Base-by-base conservation (phyloP, 2,888 invertebrate species). In the Mayetiola destructor region DNA sequence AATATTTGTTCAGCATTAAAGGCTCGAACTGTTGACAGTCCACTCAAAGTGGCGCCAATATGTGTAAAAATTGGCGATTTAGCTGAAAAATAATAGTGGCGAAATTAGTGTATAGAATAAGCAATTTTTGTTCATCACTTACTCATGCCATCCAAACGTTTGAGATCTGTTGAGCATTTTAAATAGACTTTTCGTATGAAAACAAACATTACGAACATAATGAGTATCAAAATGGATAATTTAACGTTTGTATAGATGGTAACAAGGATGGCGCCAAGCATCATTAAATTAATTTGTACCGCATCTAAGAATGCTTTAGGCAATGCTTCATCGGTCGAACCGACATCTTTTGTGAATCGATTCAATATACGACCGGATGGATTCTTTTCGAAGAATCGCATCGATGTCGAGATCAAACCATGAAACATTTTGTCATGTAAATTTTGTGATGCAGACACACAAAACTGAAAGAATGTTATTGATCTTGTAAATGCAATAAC, bases 321-420 rank as follows among this genome's bases (percentile, higher is more conserved):
- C 40, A 88, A 67, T 53, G 84, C 72, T 65, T 89, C 88, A 65
- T 90, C 89, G 58, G 89, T 77, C 0, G 83, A 78, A 1, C 88
- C 88, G 67, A 89, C 81, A 68, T 92, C 92, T 68, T 90, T 91
- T 3, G 90, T 84, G 66, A 92, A 91, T 56, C 91, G 69, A 62
- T 77, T 77, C 48, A 92, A 74, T 61, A 92, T 86, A 56, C 85
- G 76, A 35, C 86, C 85, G 63, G 83, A 80, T 2, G 90, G 88
- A 69, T 91, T 92, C 0, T 80, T 82, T 64, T 91, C 88, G 67
- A 90, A 93, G 69, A 92, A 92, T 57, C 77, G 67, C 73, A 84
- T 80, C 1, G 76, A 74, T 1, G 79, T 63, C 53, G 59, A 58
- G 14, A 63, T 61, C 23, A 78, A 70, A 48, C 70, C 67, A 27